Evolutionary conservation across 2,113 vertebrate genomes (phyloP).

Genomic region (Rana temporaria): DNA sequence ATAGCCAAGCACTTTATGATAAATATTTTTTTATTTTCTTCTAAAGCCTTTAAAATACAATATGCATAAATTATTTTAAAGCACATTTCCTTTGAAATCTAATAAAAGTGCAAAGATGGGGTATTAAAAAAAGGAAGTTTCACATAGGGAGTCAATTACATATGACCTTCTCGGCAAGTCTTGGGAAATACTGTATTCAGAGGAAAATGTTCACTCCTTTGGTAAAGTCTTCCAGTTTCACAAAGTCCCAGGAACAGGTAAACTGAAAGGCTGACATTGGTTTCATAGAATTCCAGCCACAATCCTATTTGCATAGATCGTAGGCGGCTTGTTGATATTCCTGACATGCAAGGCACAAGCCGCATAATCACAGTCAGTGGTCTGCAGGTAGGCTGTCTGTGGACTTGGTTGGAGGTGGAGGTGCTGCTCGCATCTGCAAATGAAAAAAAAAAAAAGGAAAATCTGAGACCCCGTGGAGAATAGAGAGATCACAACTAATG

Average conservation of each 20-base stretch:
- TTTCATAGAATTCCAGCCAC: too few species aligned
- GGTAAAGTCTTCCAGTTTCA: background rate
- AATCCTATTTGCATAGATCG: too few species aligned
- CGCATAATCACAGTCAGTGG: background rate
- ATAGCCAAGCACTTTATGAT: background rate
- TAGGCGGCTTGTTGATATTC: too few species aligned
- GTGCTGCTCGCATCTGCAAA: conserved; percentile 72
- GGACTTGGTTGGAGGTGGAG: conserved; percentile 67
- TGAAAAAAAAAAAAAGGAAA: background rate
- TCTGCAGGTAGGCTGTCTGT: conserved; percentile 10
- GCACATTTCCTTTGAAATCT: background rate
- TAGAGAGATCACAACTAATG: too few species aligned
- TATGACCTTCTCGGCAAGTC: background rate
- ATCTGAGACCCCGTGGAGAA: too few species aligned
- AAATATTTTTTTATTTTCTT: conserved; percentile 2
- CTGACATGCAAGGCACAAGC: conserved; percentile 1
- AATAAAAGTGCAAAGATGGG: conserved; percentile 33
- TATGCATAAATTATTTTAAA: conserved; percentile 9
- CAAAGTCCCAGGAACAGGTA: too few species aligned
- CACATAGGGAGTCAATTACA: background rate
- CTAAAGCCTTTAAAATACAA: conserved; percentile 22
- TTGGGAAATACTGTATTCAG: conserved; percentile 4
- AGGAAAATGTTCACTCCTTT: conserved; percentile 24
- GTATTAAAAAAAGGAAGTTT: conserved; percentile 29
- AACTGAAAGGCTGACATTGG: too few species aligned